Conservation (phyloP, 2,113 vertebrate species). For the Phalacrocorax brasilianus region DNA sequence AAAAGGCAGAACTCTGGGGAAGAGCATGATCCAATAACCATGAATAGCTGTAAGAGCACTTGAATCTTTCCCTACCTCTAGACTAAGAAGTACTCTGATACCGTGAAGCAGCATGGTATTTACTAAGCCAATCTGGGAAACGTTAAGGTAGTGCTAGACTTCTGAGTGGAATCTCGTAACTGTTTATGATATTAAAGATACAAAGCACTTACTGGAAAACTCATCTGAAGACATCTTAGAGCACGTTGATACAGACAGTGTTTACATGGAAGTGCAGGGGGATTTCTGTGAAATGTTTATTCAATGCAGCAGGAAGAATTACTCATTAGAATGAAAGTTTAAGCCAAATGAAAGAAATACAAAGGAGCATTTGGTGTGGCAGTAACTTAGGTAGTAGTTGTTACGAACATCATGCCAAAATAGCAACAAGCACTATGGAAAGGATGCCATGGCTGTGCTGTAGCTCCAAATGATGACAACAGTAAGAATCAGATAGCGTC, state of each 20-base stretch:
- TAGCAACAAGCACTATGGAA: not conserved
- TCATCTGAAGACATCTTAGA: not conserved
- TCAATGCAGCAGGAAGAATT: not conserved
- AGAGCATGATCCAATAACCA: not conserved
- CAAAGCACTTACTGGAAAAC: not conserved
- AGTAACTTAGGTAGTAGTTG: not conserved
- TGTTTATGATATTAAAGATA: not conserved
- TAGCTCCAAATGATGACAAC: not conserved
- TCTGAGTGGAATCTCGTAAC: not conserved
- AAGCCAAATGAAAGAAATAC: not conserved
- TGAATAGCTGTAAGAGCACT: not conserved
- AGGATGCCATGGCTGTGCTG: not conserved
- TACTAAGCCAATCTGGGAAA: not conserved
- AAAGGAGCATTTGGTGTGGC: not conserved
- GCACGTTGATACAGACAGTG: not conserved
- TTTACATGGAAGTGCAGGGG: not conserved
- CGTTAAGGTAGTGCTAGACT: not conserved
- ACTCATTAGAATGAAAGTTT: not conserved
- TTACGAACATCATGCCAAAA: not conserved
- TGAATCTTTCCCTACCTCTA: not conserved
- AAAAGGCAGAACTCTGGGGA: not conserved
- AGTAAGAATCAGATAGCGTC: not conserved
- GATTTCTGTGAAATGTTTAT: constrained; percentile 7
- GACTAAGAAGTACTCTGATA: not conserved
- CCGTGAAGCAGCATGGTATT: not conserved